Base-by-base conservation (phyloP, 2,797 vertebrate genomes). In the Otus scops region DNA sequence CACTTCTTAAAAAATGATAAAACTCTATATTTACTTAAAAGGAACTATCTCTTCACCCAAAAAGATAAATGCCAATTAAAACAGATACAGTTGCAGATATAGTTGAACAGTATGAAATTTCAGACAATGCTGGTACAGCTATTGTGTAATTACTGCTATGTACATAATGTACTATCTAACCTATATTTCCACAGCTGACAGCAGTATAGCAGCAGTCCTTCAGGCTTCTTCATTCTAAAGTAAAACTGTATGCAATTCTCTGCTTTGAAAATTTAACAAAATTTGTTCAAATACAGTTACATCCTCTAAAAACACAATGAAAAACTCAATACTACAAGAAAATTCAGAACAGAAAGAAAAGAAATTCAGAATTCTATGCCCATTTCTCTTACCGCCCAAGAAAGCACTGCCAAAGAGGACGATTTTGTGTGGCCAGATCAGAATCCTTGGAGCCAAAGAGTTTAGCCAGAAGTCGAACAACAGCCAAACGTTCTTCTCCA, bases 361-460 rank as follows among this genome's bases (percentile, higher is more conserved):
- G 28, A 84, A 68, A 67, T 71, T 69, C 10, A 22, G 24, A 79
- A 47, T 60, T 83, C 27, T 39, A 11, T 82, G 7, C 60, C 3
- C 6, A 13, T 61, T 90, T 96, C 57, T 85, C 98, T 97, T 97
- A 99, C 99, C 99, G 98, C 96, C 99, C 99, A 94, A 99, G 98
- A 97, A 99, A 99, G 97, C 99, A 99, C 75, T 99, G 99, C 99
- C 99, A 99, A 88, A 99, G 98, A 4, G 99, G 99, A 91, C 99
- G 98, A 97, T 99, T 99, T 94, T 99, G 99, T 9, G 99, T 99
- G 73, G 99, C 99, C 91, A 99, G 98, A 95, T 99, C 99, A 7
- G 99, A 99, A 98, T 99, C 99, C 98, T 99, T 99, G 96, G 99
- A 99, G 43, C 99, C 99, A 97, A 99, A 99, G 86, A 99, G 98